Conservation (phyloP, 2,113 vertebrate species). For the Callipepla californica region DNA sequence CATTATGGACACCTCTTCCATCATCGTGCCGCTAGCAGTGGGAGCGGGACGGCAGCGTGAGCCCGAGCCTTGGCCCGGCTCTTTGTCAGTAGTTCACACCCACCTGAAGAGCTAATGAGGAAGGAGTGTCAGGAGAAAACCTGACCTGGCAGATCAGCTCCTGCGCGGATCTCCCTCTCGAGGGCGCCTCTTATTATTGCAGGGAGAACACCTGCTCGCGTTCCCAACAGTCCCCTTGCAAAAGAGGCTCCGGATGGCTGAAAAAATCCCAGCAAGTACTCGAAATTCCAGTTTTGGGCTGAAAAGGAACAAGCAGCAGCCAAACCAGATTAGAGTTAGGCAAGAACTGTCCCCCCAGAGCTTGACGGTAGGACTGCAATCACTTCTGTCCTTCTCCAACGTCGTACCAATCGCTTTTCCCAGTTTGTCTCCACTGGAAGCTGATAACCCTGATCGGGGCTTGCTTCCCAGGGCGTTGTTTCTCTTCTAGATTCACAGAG, state of each 20-base stretch:
- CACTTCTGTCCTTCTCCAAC: neutral
- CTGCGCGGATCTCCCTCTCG: neutral
- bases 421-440: neutral
- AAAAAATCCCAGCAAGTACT: neutral
- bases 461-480: neutral
- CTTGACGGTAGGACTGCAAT: neutral
- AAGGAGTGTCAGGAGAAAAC: slow-evolving; percentile 46
- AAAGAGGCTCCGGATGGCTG: neutral
- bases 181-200: neutral
- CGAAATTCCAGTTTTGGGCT: neutral
- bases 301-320: neutral
- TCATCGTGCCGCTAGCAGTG: slow-evolving; percentile 84
- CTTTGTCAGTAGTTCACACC: slow-evolving; percentile 44
- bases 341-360: neutral
- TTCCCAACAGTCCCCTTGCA: neutral
- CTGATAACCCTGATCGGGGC: neutral
- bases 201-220: slow-evolving; percentile 62
- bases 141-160: slow-evolving; percentile 8
- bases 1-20: slow-evolving; percentile 96
- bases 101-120: slow-evolving; percentile 53
- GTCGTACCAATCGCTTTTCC: neutral
- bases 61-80: slow-evolving; percentile 42
- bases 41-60: neutral
- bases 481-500: slow-evolving; percentile 43
- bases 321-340: neutral